These are phyloP conservation scores for Onychorhynchus coronatus DNA, from an alignment of 2,113 vertebrate species.

Conservation along the genomic window DNA sequence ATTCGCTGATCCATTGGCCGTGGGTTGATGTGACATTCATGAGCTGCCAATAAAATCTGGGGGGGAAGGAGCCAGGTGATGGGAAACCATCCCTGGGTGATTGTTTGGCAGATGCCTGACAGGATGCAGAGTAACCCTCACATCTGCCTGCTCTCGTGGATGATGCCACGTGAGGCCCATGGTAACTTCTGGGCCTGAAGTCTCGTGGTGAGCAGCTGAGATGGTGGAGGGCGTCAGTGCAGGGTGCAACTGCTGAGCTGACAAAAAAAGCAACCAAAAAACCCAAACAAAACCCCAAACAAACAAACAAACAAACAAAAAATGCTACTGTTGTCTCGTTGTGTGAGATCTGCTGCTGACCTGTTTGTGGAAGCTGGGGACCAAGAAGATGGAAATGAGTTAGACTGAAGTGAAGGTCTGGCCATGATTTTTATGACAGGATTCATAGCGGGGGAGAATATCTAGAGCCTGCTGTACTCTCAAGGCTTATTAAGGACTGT, in stretches of 20 bases:
- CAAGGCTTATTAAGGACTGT: neutral
- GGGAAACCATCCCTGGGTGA: neutral
- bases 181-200: neutral
- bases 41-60: neutral
- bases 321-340: neutral
- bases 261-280: too few relatives aligned
- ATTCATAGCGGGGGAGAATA: neutral
- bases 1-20: neutral
- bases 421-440: neutral
- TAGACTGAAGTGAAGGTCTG: neutral
- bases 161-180: neutral
- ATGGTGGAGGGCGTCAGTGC: neutral
- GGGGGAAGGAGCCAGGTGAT: neutral
- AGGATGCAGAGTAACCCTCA: neutral
- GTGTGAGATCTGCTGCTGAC: neutral
- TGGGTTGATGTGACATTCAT: neutral
- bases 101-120: neutral
- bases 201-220: neutral
- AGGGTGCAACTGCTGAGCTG: neutral
- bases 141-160: neutral
- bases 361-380: neutral
- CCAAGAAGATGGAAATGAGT: neutral
- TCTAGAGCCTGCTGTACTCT: neutral
- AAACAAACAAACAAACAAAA: neutral
- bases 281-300: rapidly evolving